Conservation (phyloP, 2,888 invertebrate species). For the Resseliella maxima region DNA sequence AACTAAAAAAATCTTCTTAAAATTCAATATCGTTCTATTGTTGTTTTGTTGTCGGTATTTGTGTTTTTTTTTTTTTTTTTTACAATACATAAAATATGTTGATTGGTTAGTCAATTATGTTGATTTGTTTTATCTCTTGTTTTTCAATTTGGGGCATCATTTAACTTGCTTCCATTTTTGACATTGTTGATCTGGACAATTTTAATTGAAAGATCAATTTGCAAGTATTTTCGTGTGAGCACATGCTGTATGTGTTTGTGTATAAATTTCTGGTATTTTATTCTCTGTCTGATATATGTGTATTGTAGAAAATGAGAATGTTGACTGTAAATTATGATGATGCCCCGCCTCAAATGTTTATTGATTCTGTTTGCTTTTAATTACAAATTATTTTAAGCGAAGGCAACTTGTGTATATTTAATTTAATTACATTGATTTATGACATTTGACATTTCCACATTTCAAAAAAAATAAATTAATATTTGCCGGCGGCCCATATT, state of each 20-base stretch:
- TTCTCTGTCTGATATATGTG: no score
- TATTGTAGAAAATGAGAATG: not conserved
- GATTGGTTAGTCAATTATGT: slow-evolving; percentile 37
- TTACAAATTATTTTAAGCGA: slow-evolving; percentile 47
- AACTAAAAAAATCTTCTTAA: slow-evolving; percentile 15
- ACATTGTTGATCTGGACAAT: not conserved
- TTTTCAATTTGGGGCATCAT: slow-evolving; percentile 29
- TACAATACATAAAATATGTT: slow-evolving; percentile 42
- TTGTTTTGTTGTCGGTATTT: not conserved
- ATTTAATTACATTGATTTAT: slow-evolving; percentile 51
- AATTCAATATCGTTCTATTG: slow-evolving; percentile 46
- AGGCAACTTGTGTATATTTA: slow-evolving; percentile 51
- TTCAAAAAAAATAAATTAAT: no score
- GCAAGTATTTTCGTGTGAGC: not conserved
- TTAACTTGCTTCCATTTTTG: not conserved
- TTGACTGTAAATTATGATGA: not conserved
- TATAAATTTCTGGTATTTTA: no score
- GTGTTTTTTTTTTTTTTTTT: not conserved
- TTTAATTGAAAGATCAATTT: not conserved
- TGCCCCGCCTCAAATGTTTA: not conserved
- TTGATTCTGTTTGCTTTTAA: slow-evolving; percentile 48
- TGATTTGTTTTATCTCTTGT: not conserved
- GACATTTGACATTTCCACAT: slow-evolving; percentile 22
- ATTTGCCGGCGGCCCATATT: not conserved
- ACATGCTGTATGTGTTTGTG: not conserved